Conservation (phyloP, 2,797 vertebrate genomes). For the Sebastes hubbsi region DNA sequence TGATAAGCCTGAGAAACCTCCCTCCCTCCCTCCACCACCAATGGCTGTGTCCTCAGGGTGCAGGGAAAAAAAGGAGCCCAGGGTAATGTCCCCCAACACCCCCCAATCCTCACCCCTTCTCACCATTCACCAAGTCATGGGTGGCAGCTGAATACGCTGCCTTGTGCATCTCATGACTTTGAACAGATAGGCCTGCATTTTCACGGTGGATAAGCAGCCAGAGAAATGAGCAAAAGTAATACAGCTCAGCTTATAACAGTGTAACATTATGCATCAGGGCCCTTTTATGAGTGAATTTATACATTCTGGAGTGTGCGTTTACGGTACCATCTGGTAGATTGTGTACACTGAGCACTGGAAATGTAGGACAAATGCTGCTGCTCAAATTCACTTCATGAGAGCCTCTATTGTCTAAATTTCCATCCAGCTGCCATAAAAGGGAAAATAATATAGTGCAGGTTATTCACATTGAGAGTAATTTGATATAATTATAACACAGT, state of each 20-base stretch:
- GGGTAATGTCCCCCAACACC: conserved; percentile 48
- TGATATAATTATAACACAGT: conserved; percentile 5
- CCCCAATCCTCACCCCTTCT: conserved; percentile 27
- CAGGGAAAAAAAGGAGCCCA: conserved; percentile 18
- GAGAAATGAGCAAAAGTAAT: conserved; percentile 14
- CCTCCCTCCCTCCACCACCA: conserved; percentile 38
- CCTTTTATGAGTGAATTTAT: conserved; percentile 19
- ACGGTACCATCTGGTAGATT: conserved; percentile 51
- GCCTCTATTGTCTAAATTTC: conserved; percentile 27
- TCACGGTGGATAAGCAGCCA: conserved; percentile 41
- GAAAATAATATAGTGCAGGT: conserved; percentile 24
- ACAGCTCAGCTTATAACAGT: conserved; percentile 28
- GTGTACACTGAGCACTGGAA: conserved; percentile 37
- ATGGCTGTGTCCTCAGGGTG: conserved; percentile 63
- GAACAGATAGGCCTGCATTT: conserved; percentile 42
- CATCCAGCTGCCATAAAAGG: conserved; percentile 32
- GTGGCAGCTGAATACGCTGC: conserved; percentile 39
- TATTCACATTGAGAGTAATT: conserved; percentile 26
- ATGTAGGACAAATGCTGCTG: conserved; percentile 45
- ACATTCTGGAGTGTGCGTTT: conserved; percentile 49
- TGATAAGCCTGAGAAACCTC: conserved; percentile 77
- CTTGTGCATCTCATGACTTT: conserved; percentile 43
- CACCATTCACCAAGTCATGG: conserved; percentile 38
- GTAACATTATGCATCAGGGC: conserved; percentile 35
- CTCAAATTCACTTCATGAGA: conserved; percentile 38